Evolutionary conservation across 1,140 invertebrate species (phyloP).

Genomic region (Physella acuta): DNA sequence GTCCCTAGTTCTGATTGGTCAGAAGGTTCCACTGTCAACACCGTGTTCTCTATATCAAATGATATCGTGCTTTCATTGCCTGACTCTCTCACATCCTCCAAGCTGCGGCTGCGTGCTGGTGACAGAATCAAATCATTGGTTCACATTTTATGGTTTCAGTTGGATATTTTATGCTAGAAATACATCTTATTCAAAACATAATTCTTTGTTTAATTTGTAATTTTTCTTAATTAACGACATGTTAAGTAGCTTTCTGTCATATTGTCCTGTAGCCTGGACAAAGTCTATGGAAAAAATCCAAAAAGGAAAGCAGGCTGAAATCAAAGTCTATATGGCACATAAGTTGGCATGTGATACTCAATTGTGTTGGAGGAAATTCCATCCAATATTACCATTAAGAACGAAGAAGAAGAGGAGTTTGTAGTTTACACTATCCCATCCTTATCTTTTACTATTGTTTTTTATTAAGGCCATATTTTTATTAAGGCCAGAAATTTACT

Average conservation of each 20-base stretch:
- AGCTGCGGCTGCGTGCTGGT: constrained; percentile 36
- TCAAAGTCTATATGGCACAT: neutral
- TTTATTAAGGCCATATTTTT: no score
- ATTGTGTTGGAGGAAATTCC: no score
- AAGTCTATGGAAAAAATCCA: no score
- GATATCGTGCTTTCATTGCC: constrained; percentile 47
- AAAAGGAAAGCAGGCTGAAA: no score
- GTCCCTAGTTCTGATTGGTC: constrained; percentile 28
- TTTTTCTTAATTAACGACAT: neutral
- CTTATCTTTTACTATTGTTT: no score
- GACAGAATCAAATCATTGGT: constrained; percentile 5
- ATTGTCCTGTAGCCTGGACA: neutral
- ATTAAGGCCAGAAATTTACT: no score
- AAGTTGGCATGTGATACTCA: neutral
- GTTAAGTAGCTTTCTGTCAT: neutral
- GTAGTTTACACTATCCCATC: no score
- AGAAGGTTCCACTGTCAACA: constrained; percentile 43
- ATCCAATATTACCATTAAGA: no score
- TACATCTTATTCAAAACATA: no score
- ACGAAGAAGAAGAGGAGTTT: no score
- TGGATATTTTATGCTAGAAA: neutral
- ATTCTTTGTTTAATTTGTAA: neutral
- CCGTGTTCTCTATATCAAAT: constrained; percentile 51
- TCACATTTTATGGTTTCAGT: neutral
- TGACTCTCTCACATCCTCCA: constrained; percentile 44